phyloP scores from a whole-genome alignment of 2,797 vertebrate species.

The Hemitrygon akajei region DNA sequence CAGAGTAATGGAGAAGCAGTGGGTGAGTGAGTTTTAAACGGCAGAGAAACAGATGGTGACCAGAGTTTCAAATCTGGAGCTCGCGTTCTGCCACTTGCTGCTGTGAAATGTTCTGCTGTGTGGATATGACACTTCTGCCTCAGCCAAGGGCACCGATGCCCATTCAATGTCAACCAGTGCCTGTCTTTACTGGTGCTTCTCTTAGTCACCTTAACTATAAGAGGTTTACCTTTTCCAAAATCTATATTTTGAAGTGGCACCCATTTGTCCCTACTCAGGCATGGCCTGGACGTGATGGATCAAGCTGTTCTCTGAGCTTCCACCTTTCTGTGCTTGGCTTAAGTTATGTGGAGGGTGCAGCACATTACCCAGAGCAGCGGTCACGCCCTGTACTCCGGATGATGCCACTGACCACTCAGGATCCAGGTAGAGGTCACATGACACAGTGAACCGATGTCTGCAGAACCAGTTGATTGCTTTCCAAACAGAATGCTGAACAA shows the following conservation, averaged over 20 bases:
- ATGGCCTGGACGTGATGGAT: no score
- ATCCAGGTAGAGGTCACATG: neutral
- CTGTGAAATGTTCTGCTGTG: neutral
- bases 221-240: no score
- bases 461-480: neutral
- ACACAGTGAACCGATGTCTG: neutral
- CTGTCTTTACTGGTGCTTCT: no score
- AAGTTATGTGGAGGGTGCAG: neutral
- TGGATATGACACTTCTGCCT: neutral
- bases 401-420: neutral
- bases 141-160: no score
- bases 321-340: neutral
- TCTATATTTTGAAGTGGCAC: no score
- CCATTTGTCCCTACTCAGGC: no score
- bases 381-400: neutral
- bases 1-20: neutral
- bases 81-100: neutral
- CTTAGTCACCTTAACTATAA: no score
- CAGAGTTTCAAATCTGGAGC: no score
- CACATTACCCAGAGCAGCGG: neutral
- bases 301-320: no score
- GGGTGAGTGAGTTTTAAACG: neutral
- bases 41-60: neutral
- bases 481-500: neutral
- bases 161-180: no score